Base-by-base conservation (phyloP, 2,113 vertebrate species). In the Formicarius rufipectus region DNA sequence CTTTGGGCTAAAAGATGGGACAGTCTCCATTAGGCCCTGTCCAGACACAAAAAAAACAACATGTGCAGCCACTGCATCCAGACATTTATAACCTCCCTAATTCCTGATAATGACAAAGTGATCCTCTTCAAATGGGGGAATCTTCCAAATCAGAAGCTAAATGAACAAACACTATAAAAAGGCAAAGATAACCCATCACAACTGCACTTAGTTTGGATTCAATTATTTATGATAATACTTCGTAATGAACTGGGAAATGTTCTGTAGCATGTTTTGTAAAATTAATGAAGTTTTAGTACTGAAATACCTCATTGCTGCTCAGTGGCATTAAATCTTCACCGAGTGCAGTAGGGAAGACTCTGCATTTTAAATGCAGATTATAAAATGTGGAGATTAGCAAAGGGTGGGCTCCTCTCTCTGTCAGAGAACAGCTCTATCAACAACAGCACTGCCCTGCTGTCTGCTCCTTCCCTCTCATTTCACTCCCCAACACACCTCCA, bases 201-300 rank as follows among this genome's bases (percentile, higher is more conserved):
- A 86, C 67, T 68, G 81, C 96, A 95, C 95, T 96, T 88, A 63
- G 72, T 82, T 91, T 75, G 77, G 72, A 82, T 92, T 97, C 86
- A 96, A 82, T 97, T 96, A 96, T 97, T 97, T 94, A 96, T 94
- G 85, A 84, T 62, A 89, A 84, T 95, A 49, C 72, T 79, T 77
- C 4, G 7, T 96, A 90, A 97, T 94, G 90, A 94, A 90, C 95
- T 96, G 67, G 90, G 95, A 95, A 93, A 75, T 89, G 86, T 73
- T 95, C 89, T 66, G 77, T 37, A 63, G 68, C 42, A 1, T 68
- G 69, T 75, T 89, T 88, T 97, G 90, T 96, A 96, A 96, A 95
- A 96, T 97, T 95, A 96, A 96, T 97, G 96, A 94, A 89, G 93
- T 96, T 96, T 95, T 91, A 87, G 82, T 78, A 39, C 66, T 80